Conservation (phyloP, 2,113 vertebrate genomes). For the Tinamus guttatus region DNA sequence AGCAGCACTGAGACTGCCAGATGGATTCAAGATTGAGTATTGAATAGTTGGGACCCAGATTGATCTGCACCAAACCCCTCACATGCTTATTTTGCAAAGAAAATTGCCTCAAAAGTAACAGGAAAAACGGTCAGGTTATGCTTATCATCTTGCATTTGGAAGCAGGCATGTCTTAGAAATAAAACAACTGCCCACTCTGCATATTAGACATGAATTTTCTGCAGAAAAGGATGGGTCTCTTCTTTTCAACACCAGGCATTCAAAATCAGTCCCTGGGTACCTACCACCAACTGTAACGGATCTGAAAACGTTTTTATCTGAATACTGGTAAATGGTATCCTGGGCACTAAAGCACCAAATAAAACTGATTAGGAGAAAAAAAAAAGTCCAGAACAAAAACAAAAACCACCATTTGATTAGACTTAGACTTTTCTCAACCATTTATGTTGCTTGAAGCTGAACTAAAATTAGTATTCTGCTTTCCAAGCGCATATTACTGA, state of each 20-base stretch:
- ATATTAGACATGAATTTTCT: background rate
- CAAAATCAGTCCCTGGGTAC: conserved; percentile 17
- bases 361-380: background rate
- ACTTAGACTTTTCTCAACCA: background rate
- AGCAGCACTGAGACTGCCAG: background rate
- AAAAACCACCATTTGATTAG: background rate
- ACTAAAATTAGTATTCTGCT: background rate
- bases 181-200: background rate
- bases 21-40: background rate
- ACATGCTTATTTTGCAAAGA: background rate
- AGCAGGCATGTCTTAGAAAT: background rate
- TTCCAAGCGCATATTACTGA: background rate
- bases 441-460: background rate
- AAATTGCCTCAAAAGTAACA: background rate
- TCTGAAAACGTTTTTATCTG: background rate
- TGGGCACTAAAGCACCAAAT: background rate
- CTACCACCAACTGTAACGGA: background rate
- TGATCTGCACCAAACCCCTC: background rate
- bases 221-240: background rate
- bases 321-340: background rate
- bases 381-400: conserved; percentile 2
- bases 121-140: background rate
- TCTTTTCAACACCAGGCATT: background rate
- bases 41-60: background rate
- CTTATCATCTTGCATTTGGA: background rate